Evolutionary conservation across 2,113 vertebrate species (phyloP).

Genomic region (Saccopteryx leptura): DNA sequence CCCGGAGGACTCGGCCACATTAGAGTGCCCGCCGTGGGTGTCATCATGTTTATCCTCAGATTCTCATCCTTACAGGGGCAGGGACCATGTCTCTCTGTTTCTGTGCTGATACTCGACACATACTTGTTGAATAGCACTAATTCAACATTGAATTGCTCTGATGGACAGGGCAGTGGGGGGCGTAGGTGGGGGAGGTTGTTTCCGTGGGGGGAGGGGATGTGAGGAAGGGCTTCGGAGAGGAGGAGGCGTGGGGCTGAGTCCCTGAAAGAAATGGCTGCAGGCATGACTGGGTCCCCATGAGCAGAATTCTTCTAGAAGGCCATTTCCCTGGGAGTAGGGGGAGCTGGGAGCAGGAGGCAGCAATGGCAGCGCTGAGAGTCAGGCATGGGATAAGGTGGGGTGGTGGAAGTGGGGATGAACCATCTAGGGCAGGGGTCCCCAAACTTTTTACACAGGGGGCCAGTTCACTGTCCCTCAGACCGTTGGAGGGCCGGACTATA

Average conservation of each 20-base stretch:
- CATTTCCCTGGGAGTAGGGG: not conserved
- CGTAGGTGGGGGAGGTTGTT: not conserved
- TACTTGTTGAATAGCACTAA: not conserved
- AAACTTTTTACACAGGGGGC: too few relatives aligned
- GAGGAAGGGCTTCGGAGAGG: constrained; percentile 1
- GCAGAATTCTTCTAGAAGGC: not conserved
- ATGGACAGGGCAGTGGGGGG: not conserved
- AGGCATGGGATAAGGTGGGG: not conserved
- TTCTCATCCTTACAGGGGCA: not conserved
- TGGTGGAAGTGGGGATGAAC: not conserved
- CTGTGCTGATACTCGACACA: not conserved
- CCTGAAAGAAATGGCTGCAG: not conserved
- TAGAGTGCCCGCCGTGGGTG: not conserved
- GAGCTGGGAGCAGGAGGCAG: too few relatives aligned
- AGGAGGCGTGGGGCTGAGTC: not conserved
- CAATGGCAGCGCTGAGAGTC: not conserved
- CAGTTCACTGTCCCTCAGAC: too few relatives aligned
- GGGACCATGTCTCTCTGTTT: not conserved
- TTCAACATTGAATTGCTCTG: not conserved
- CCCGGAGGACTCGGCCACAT: not conserved
- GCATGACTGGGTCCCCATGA: not conserved
- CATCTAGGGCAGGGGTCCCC: not conserved
- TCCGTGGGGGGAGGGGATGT: not conserved
- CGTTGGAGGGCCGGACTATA: too few relatives aligned
- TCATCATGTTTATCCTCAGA: not conserved